Conservation (phyloP, 92 coral and sea anemone species). For the Siderastrea siderea region DNA sequence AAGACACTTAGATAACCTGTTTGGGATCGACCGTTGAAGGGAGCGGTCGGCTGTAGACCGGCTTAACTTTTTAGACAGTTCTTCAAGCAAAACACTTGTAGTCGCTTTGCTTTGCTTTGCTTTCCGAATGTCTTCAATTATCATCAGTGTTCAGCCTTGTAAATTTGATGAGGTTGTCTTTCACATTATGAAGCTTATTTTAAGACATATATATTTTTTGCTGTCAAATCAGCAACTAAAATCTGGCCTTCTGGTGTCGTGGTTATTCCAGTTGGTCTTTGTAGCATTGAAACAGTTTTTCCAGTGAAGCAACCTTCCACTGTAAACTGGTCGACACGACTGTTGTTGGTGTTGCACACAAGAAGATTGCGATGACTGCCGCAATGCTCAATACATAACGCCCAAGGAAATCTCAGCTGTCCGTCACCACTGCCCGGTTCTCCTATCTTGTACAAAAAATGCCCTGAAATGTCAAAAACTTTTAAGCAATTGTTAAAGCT, state of each 20-base stretch:
- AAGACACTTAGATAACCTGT: no score
- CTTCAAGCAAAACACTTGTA: no score
- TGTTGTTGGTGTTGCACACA: background rate
- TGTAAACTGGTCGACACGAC: background rate
- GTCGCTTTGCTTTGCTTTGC: no score
- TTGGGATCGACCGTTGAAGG: no score
- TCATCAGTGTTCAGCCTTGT: no score
- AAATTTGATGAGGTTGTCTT: background rate
- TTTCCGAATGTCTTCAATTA: no score
- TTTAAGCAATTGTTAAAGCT: background rate
- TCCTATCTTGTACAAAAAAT: slow-evolving; percentile 16
- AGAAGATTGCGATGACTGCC: background rate
- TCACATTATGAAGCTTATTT: background rate
- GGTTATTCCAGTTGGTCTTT: background rate
- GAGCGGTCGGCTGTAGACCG: no score
- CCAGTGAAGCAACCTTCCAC: background rate
- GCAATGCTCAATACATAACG: background rate
- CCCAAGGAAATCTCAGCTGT: background rate
- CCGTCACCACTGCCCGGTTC: background rate
- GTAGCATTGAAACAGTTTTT: background rate
- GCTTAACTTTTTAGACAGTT: no score
- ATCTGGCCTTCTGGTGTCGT: background rate
- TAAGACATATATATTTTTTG: background rate
- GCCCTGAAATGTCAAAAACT: slow-evolving; percentile 3
- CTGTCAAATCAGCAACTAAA: background rate